Evolutionary conservation across 2,113 vertebrate species (phyloP).

Genomic region (Cochlearius cochlearius): DNA sequence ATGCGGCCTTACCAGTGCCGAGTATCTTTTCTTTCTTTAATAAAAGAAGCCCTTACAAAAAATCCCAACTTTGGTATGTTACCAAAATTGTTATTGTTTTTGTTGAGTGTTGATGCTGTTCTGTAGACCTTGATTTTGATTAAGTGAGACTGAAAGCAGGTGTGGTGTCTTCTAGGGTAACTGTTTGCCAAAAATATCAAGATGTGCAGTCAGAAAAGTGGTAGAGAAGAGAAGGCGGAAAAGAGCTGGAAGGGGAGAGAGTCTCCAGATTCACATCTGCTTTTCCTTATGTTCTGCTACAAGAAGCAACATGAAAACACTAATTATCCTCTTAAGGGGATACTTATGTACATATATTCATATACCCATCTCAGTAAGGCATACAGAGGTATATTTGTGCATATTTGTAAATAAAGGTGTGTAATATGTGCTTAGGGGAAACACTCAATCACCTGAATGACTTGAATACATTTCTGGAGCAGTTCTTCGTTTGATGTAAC

Average conservation of each 20-base stretch:
- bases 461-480: not conserved
- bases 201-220: not conserved
- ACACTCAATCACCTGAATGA: not conserved
- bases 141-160: not conserved
- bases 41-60: not conserved
- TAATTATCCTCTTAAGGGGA: not conserved
- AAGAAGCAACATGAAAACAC: not conserved
- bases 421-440: not conserved
- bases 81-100: not conserved
- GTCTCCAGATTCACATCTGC: not conserved
- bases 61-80: not conserved
- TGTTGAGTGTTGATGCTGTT: not conserved
- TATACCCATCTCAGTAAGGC: not conserved
- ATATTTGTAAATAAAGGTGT: not conserved
- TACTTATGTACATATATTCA: not conserved
- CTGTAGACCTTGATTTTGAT: not conserved
- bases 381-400: not conserved
- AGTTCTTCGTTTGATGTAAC: not conserved
- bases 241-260: not conserved
- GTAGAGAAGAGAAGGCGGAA: not conserved
- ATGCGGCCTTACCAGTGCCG: too few species aligned
- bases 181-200: not conserved
- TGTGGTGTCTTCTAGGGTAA: not conserved
- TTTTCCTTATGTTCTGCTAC: not conserved
- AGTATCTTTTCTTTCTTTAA: not conserved